Base-by-base conservation (phyloP, 2,113 vertebrate species). In the Pyxicephalus adspersus region DNA sequence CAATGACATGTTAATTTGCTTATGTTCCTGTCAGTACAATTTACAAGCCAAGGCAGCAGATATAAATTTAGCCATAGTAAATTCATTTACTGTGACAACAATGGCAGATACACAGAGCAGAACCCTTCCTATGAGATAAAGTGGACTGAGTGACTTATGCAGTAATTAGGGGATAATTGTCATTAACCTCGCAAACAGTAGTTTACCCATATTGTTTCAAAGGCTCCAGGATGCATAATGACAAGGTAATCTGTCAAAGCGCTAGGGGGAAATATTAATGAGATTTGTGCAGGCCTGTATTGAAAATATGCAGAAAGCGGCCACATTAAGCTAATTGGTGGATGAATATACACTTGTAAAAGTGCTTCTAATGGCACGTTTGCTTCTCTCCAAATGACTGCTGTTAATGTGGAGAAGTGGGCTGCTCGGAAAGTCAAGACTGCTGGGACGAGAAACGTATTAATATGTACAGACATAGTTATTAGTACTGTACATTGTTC, bases 111-210 rank as follows among this genome's bases (percentile, higher is more conserved):
- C 93, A 92, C 90, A 91, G 91, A 92, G 91, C 91, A 93, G 94
- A 94, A 92, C 94, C 92, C 93, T 92, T 91, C 92, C 94, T 92
- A 90, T 91, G 93, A 95, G 95, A 97, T 96, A 95, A 94, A 95
- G 93, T 95, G 94, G 94, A 92, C 93, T 92, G 92, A 92, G 93
- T 94, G 93, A 95, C 94, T 96, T 94, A 94, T 93, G 91, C 93
- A 92, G 95, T 98, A 98, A 99, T 99, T 97, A 99, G 95, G 94
- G 94, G 94, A 95, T 99, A 97, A 99, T 98, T 97, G 97, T 98
- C 97, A 98, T 99, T 99, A 98, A 99, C 98, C 97, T 97, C 94
- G 89, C 96, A 98, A 98, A 97, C 95, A 95, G 95, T 96, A 96
- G 95, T 98, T 98, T 97, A 96, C 95, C 93, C 93, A 94, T 95